Conservation (phyloP, 2,888 invertebrate species). For the Apamea crenata region DNA sequence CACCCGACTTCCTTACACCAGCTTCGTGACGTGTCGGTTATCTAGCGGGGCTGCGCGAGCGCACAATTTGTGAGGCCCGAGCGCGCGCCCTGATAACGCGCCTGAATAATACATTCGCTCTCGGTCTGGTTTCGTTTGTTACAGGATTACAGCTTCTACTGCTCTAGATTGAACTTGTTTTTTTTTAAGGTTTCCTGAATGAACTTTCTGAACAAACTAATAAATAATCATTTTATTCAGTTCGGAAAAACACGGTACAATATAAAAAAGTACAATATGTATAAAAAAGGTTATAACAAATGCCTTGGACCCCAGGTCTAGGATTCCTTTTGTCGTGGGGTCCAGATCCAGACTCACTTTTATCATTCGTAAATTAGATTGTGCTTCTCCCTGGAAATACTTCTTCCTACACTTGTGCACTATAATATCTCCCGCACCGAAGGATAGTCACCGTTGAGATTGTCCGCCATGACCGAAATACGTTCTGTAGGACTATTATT, state of each 20-base stretch:
- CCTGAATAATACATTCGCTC: slow-evolving; percentile 84
- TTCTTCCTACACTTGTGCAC: no score
- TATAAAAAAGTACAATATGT: no score
- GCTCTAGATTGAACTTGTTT: slow-evolving; percentile 25
- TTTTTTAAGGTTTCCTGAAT: not conserved
- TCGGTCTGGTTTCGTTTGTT: slow-evolving; percentile 79
- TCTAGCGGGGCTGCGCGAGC: slow-evolving; percentile 75
- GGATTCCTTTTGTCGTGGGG: no score
- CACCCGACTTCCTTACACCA: slow-evolving; percentile 61
- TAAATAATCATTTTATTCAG: no score
- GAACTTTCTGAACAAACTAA: not conserved
- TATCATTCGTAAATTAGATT: not conserved
- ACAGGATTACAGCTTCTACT: slow-evolving; percentile 65
- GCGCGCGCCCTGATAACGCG: slow-evolving; percentile 80
- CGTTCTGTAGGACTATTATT: no score
- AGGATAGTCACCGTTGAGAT: no score
- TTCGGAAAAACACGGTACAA: no score
- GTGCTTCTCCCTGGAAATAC: not conserved
- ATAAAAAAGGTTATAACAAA: no score
- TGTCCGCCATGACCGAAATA: no score
- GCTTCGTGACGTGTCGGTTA: slow-evolving; percentile 69
- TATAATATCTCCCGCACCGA: no score
- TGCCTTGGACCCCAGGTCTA: no score
- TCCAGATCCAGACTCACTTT: not conserved
- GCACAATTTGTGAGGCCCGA: slow-evolving; percentile 86